Base-by-base conservation (phyloP, 1,140 invertebrate genomes). In the Hylyphantes graminicola region DNA sequence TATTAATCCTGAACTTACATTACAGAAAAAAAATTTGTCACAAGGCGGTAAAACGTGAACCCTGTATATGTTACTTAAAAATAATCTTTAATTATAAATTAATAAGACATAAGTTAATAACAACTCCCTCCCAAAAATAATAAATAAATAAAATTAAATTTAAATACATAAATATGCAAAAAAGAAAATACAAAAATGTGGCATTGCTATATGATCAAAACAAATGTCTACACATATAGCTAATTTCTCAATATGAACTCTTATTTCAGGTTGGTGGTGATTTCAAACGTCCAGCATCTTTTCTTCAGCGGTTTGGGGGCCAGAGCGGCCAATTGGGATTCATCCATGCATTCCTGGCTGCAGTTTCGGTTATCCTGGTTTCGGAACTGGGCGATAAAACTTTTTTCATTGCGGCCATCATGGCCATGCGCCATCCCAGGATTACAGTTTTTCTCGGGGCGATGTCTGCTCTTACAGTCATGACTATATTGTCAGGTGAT, bases 321-420 rank as follows among this genome's bases (percentile, higher is more conserved):
- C 12, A 75, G 9, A 21, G 54, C 7, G 17, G 63, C 13, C 61
- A 88, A 51, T 19, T 91, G 13, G 96, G 94, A 73, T 99, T 99
- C 90, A 91, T 96, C 87, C 96, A 99, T 91, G 98, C 95, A 6
- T 98, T 99, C 89, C 88, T 99, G 63, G 96, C 97, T 17, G 95
- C 97, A 0, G 91, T 99, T 81, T 98, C 96, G 61, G 96, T 99
- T 48, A 99, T 99, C 87, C 92, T 99, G 77, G 97, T 99, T 13
- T 99, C 97, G 7, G 98, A 99, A 91, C 91, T 99, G 53, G 98
- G 97, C 0, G 98, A 99, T 91, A 99, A 99, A 91, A 99, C 98
- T 21, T 99, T 99, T 91, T 99, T 99, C 90, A 99, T 99, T 88
- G 97, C 98, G 65, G 97, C 97, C 87, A 99, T 99, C 86, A 98